Conservation (phyloP, 2,113 vertebrate species). For the Centropristis striata region DNA sequence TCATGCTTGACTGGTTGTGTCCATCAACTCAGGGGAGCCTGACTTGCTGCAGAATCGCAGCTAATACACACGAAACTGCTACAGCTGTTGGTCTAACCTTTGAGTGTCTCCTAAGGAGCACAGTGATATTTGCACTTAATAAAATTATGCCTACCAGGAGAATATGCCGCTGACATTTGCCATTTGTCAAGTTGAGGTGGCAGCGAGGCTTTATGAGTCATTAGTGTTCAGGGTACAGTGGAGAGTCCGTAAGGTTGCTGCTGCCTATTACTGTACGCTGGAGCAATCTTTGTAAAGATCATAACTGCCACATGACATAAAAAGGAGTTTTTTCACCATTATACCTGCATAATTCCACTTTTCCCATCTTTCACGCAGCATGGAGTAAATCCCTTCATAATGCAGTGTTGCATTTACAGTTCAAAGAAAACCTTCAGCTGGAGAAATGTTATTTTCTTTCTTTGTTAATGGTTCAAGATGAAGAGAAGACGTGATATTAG, state of each 20-base stretch:
- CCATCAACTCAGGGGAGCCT: slow-evolving; percentile 80
- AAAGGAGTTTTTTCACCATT: background rate
- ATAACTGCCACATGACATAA: slow-evolving; percentile 15
- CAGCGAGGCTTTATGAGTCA: slow-evolving; percentile 85
- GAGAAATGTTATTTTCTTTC: background rate
- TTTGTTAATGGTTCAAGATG: slow-evolving; percentile 2
- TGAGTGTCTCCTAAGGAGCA: slow-evolving; percentile 88
- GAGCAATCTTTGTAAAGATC: slow-evolving; percentile 39
- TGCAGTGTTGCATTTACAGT: slow-evolving; percentile 7
- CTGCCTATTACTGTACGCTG: slow-evolving; percentile 35
- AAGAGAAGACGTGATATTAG: slow-evolving; percentile 39
- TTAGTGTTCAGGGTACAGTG: slow-evolving; percentile 78
- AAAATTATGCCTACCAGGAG: slow-evolving; percentile 91
- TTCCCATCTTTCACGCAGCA: slow-evolving; percentile 11
- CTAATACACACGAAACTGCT: slow-evolving; percentile 87
- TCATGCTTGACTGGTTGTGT: slow-evolving; percentile 84
- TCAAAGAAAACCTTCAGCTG: slow-evolving; percentile 7
- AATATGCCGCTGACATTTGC: slow-evolving; percentile 90
- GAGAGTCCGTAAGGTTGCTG: slow-evolving; percentile 39
- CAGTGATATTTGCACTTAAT: slow-evolving; percentile 90
- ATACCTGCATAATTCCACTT: slow-evolving; percentile 5
- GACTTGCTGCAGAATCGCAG: slow-evolving; percentile 79
- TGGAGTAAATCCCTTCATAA: slow-evolving; percentile 7
- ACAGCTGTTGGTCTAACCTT: slow-evolving; percentile 90
- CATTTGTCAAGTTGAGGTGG: slow-evolving; percentile 88